Base-by-base conservation (phyloP, 2,888 invertebrate genomes). In the Kuschelorhynchus macadamiae region DNA sequence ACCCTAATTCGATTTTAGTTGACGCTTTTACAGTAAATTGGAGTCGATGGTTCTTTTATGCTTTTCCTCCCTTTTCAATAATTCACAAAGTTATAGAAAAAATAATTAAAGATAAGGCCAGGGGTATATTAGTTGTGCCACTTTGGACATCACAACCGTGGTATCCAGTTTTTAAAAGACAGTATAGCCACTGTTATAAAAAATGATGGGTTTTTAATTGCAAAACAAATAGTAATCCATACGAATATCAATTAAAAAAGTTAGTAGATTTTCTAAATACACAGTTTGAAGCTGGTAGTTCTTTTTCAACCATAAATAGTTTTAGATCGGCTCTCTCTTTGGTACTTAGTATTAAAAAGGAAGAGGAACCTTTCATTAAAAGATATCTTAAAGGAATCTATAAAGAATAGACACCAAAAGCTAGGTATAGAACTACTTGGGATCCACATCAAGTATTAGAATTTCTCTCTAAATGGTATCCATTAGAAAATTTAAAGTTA, bases 41-140 rank as follows among this genome's bases (percentile, higher is more conserved):
- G 63, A 20, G n/a, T 9, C 9, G 41, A 11, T 16, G 3, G 12
- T 30, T 25, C 5, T 50, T 36, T 64, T 79, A 76, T 65, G 78
- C 77, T 2, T 78, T 77, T 20, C 76, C 77, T 1, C 77, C 77
- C 1, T 79, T 78, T 62, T 62, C 72, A 0, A 14, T 75, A 1
- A 66, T 67, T 11, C 30, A 42, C 8, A 61, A 42, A 16, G 66
- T 53, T 8, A 20, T 70, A 16, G 25, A 62, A 47, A 70, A 70
- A 64, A 70, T 67, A 11, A 52, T 70, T 17, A 20, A 5, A 0
- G 70, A 70, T 25, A 46, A 53, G 9, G 67, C 70, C 7, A 30
- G 42, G 11, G 67, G 70, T 14, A 67, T 67, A 12, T 7, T 67
- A 16, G 70, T 70, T 5, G 70, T 62, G 2, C 64, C 69, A 9